A percentile compares a stretch with the other conserved stretches of the same genome.
Evolutionary conservation across 2,113 vertebrate genomes (phyloP).

Genomic region (Laticauda laticaudata): DNA sequence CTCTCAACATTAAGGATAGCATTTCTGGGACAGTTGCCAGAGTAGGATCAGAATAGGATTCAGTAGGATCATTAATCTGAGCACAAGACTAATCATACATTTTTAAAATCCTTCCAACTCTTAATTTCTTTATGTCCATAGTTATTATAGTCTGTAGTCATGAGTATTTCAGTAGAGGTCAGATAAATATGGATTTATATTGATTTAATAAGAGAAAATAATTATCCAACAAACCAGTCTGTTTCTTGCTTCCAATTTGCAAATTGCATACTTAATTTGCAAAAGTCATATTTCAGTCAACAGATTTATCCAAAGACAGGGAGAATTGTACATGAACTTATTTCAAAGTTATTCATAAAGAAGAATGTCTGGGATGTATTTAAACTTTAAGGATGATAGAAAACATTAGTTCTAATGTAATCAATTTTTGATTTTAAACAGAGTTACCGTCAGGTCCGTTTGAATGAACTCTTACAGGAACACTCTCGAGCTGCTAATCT

Average conservation of each 20-base stretch:
- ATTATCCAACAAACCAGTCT: not conserved
- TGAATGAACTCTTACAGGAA: slow-evolving; percentile 90
- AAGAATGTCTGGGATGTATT: not conserved
- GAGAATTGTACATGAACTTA: not conserved
- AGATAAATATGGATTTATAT: not conserved
- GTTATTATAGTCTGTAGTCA: not conserved
- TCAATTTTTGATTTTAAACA: slow-evolving; percentile 59
- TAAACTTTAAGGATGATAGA: not conserved
- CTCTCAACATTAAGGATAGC: not conserved
- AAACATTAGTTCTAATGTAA: not conserved
- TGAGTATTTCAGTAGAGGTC: not conserved
- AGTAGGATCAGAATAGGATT: not conserved
- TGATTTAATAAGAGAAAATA: not conserved
- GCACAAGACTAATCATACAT: not conserved
- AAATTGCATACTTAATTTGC: not conserved
- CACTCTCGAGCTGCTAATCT: slow-evolving; percentile 89
- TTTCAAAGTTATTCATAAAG: not conserved
- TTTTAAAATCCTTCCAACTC: not conserved
- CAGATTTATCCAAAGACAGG: not conserved
- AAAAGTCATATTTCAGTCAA: not conserved
- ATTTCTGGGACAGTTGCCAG: not conserved
- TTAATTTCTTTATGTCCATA: not conserved
- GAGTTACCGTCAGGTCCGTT: slow-evolving; percentile 89
- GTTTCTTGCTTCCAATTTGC: not conserved
- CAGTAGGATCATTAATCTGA: not conserved